Conservation (phyloP, 2,888 invertebrate genomes). For the Prenolepis imparis region DNA sequence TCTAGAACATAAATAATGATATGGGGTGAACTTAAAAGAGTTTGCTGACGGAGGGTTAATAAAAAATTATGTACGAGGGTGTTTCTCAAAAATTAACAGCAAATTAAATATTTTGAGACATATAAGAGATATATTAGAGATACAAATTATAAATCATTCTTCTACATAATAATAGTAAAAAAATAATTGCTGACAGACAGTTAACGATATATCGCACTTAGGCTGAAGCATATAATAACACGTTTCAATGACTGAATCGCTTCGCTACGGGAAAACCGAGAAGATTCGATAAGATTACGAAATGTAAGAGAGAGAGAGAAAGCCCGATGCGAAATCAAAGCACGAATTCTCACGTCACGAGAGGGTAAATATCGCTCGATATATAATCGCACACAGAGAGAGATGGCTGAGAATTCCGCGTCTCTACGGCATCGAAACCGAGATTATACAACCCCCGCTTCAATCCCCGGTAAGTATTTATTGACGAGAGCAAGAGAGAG, state of each 20-base stretch:
- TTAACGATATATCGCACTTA: not conserved
- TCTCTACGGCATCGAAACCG: slow-evolving; percentile 7
- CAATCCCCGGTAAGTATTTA: slow-evolving; percentile 9
- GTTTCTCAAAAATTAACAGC: no score
- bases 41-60: no score
- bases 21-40: no score
- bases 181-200: no score
- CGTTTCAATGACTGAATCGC: not conserved
- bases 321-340: not conserved
- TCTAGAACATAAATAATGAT: no score
- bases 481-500: not conserved
- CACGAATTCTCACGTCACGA: not conserved
- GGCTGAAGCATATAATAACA: not conserved
- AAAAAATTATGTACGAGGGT: no score
- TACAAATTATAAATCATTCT: no score
- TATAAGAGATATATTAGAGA: no score
- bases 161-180: no score
- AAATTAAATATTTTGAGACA: no score
- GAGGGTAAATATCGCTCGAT: slow-evolving; percentile 16
- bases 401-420: not conserved
- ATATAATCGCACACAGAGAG: not conserved
- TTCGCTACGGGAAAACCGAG: not conserved
- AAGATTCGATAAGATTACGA: not conserved
- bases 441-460: slow-evolving; percentile 15
- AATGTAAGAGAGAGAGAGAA: no score